Evolutionary conservation across 2,888 invertebrate species (phyloP), one percentile per base, ranked within the genome.

Genomic region (Drosophila bunnanda): DNA sequence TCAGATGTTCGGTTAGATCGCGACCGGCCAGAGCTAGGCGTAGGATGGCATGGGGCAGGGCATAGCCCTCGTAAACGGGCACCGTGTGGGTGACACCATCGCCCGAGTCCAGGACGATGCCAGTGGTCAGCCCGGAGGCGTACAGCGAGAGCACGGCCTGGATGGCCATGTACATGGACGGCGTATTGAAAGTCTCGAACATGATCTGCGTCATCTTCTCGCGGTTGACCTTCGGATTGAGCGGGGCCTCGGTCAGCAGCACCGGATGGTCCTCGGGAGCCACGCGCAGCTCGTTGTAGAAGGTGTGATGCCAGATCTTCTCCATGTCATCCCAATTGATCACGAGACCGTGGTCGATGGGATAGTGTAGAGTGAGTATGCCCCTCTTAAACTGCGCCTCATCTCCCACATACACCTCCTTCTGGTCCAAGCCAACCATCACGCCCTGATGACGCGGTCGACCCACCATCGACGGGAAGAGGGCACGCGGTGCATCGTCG

Each of bases 301-400:
- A 46, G 46, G 46, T 46, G 28, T 46, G 46, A 12, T 46, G 46
- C 46, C 46, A 46, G 46, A 46, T 46, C 46, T 46, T 28, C 46
- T 46, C 46, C 46, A 46, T 46, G 28, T 46, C 46, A 12, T 46
- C 46, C 46, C 46, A 46, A 6, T 46, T 17, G 17, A 7, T 7
- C 6, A 46, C 17, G 12, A 46, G 1, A 4, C 46, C 46, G 46
- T 30, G 17, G 0, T 46, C 46, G 28, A 46, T 46, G 28, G 46
- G 46, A 2, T 46, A 46, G 6, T 6, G 5, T 10, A 46, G 28
- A 1, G 10, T 12, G 46, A 46, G 46, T 0, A 46, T 30, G 17
- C 7, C 17, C n/a, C 46, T 28, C 46, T 17, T 46, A 10, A 30
- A 17, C 30, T 46, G 46, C 1, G 46, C 46, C 46, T 46, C 46